phyloP scores from a whole-genome alignment of 2,113 vertebrate species.

The Cariama cristata region DNA sequence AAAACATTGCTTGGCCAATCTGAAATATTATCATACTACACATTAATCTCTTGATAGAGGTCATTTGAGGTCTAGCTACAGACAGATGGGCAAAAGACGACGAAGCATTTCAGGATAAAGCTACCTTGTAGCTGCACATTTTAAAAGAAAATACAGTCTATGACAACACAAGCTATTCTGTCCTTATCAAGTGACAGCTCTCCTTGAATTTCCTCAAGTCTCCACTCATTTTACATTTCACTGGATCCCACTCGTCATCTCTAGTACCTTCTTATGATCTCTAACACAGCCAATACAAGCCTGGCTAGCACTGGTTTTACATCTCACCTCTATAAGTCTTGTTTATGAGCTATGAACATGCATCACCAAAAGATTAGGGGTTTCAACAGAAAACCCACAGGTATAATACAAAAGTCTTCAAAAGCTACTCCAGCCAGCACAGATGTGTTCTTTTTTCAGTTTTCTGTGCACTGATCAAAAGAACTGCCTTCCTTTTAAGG shows the following conservation, averaged over 20 bases:
- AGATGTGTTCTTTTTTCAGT: background rate
- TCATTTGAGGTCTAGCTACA: background rate
- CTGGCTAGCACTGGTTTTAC: background rate
- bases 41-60: background rate
- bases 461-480: background rate
- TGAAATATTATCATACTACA: background rate
- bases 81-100: background rate
- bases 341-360: background rate
- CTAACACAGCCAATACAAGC: background rate
- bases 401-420: background rate
- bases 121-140: background rate
- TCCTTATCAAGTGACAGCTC: background rate
- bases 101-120: background rate
- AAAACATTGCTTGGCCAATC: background rate
- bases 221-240: background rate
- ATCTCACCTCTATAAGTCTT: background rate
- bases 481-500: background rate
- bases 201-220: background rate
- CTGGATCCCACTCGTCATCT: background rate
- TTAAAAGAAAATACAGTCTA: background rate
- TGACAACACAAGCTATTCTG: background rate
- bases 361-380: background rate
- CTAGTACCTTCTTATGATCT: background rate
- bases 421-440: background rate
- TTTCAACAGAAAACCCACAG: background rate